A percentile compares a stretch with the other conserved stretches of the same genome.
Conservation (phyloP, 2,888 invertebrate genomes). For the Cataglyphis rosenhaueri region DNA sequence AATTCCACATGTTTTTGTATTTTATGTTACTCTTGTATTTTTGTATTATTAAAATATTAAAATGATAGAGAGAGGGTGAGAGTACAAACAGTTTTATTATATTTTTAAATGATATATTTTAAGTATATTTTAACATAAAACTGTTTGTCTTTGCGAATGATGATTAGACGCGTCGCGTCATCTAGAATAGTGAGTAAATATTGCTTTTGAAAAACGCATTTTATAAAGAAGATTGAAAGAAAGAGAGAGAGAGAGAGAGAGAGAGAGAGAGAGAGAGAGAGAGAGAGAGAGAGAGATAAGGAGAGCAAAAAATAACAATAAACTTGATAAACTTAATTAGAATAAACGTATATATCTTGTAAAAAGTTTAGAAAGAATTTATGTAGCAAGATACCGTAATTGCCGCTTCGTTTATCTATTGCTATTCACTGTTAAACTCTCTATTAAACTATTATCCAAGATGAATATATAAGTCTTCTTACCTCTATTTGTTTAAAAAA, state of each 20-base stretch:
- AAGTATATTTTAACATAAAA: not conserved
- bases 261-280: not conserved
- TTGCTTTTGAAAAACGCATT: constrained; percentile 36
- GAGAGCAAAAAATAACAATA: not conserved
- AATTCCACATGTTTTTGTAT: no score
- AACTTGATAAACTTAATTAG: constrained; percentile 8
- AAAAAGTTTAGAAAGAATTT: constrained; percentile 43
- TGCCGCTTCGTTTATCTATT: constrained; percentile 26
- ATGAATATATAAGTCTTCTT: constrained; percentile 6
- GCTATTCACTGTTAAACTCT: not conserved
- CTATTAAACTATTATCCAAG: constrained; percentile 24
- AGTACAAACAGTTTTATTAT: not conserved
- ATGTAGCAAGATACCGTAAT: constrained; percentile 19
- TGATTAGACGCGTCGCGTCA: constrained; percentile 45
- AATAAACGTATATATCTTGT: constrained; percentile 4
- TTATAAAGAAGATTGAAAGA: constrained; percentile 1
- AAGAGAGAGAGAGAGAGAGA: not conserved
- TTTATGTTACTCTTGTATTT: no score
- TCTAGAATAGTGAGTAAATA: constrained; percentile 48
- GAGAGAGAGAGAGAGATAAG: not conserved
- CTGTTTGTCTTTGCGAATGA: not conserved
- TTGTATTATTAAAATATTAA: no score
- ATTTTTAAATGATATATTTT: not conserved
- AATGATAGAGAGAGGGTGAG: not conserved
- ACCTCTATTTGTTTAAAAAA: constrained; percentile 11